Base-by-base conservation (phyloP, 2,888 invertebrate species). In the Trissolcus brochymenae region DNA sequence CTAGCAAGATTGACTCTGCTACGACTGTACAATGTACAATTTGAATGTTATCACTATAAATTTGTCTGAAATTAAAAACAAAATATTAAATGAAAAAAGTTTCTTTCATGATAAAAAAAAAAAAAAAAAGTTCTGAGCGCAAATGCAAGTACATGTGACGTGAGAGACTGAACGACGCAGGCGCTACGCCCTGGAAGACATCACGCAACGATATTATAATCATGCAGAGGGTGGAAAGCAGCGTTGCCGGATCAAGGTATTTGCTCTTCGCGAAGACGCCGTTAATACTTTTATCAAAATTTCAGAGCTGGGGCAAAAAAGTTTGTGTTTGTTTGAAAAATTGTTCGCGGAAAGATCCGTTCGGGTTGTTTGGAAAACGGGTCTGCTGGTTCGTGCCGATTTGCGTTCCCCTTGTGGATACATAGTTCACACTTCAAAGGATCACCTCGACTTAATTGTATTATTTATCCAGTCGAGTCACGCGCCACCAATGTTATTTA, bases 401-500 rank as follows among this genome's bases (percentile, higher is more conserved):
- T 74, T 56, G 35, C 62, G 62, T 61, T 62, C 53, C 60, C 57
- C 13, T 21, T 54, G 17, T 67, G 59, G 40, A 64, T 54, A 49
- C 62, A 46, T 70, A 62, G 49, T 72, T 76, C 59, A 70, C 71
- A 73, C 64, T 73, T 66, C 40, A 60, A 70, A 73, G 55, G 76
- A 76, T 73, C 56, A 55, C 60, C 55, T 54, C 46, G 49, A 66
- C 64, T 71, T 74, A 76, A 74, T 79, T 79, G 76, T 67, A 67
- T 74, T 73, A 76, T 76, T 73, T 76, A 74, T 60, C 62, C 61
- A 73, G 56, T 61, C 76, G 19, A 61, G 73, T 70, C 76, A 76
- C 76, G 73, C 73, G 76, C 62, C 35, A 7, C 56, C 11, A 46
- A 55, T 49, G 70, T 70, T 70, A 70, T 66, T 79, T 76, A 79